phyloP scores from a whole-genome alignment of 1,140 invertebrate species.

The Octopus sinensis region DNA sequence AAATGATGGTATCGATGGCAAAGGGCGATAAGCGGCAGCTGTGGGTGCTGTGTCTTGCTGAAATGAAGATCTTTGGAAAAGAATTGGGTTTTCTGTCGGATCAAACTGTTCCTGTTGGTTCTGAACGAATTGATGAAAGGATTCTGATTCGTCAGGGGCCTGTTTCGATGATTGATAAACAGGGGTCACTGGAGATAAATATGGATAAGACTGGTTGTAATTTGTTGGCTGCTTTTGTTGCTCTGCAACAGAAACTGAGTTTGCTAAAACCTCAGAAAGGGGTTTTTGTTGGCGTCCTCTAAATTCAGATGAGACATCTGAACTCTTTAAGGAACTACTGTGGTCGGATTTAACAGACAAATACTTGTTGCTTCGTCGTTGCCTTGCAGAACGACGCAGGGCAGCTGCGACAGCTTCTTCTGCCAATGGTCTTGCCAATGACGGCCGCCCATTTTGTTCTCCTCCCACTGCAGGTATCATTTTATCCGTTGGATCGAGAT shows the following conservation, averaged over 20 bases:
- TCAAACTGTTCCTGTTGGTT: no score
- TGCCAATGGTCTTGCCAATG: neutral
- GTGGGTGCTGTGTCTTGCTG: no score
- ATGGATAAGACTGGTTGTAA: neutral
- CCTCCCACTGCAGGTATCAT: neutral
- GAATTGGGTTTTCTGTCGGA: no score
- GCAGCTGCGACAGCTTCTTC: neutral
- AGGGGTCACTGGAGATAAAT: neutral
- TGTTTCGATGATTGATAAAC: no score
- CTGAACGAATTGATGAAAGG: no score
- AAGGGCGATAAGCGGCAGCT: no score
- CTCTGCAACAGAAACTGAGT: neutral
- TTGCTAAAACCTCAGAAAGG: neutral
- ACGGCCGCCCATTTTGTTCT: neutral
- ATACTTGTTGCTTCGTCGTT: neutral
- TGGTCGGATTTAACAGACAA: neutral
- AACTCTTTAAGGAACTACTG: neutral
- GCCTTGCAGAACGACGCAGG: neutral
- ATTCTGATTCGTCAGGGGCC: no score
- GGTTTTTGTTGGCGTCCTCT: neutral
- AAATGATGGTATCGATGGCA: no score
- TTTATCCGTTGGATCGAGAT: neutral
- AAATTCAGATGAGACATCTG: neutral
- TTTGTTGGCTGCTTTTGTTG: neutral
- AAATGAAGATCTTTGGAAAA: no score